Base-by-base conservation (phyloP, 2,113 vertebrate genomes). In the Aphyosemion australe region DNA sequence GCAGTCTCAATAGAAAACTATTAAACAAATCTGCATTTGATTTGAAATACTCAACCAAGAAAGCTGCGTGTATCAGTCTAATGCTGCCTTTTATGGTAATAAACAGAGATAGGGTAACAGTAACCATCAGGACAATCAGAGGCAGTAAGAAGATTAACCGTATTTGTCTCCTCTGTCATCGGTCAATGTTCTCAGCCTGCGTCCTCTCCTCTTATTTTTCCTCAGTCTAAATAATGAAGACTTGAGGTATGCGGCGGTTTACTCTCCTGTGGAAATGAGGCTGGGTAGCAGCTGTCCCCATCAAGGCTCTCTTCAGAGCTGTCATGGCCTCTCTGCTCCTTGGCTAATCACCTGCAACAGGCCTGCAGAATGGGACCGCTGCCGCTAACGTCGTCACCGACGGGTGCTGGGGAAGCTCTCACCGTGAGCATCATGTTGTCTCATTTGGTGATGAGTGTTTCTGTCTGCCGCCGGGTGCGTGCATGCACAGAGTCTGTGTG, bases 201-300 rank as follows among this genome's bases (percentile, higher is more conserved):
- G 42, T 45, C 54, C 48, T 32, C 42, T 65, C 54, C 18, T 12
- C 39, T 26, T 45, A 42, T 19, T 26, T 54, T 48, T 39, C 67
- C 63, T 57, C 19, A 46, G 21, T 41, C 54, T 79, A 71, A 79
- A 74, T 80, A 84, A 76, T 84, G 65, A 72, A 69, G 43, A 69
- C 42, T 67, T 63, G 63, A 76, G 57, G 77, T 78, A 74, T 66
- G 51, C 45, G 68, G 55, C 39, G 64, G 19, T 72, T 66, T 64
- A 68, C 72, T 76, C 74, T 76, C 80, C 82, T 59, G 63, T 60
- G 76, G 84, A 84, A 67, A 65, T 60, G 63, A 59, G 81, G 72
- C 65, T 70, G 74, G 82, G 72, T 42, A 87, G 87, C 90, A 90
- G 86, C 85, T 90, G 89, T 85, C 75, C 82, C 76, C 48, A 85